Conservation (phyloP, 2,113 vertebrate genomes). For the Odobenus rosmarus region DNA sequence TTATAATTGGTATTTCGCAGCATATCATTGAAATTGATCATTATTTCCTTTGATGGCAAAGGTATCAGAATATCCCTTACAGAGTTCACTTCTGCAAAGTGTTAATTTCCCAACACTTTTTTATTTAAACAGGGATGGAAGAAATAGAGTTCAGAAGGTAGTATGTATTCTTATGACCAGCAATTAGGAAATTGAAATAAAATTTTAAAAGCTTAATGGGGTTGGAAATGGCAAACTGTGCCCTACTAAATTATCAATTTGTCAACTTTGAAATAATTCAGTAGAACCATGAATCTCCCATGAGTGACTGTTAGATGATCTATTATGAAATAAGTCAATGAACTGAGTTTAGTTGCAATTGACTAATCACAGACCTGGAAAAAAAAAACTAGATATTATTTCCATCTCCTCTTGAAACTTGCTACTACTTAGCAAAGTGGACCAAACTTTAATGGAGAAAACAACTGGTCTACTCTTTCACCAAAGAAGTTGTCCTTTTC, state of each 20-base stretch:
- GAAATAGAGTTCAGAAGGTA: conserved; percentile 49
- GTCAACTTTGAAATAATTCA: conserved; percentile 26
- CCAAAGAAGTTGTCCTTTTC: conserved; percentile 78
- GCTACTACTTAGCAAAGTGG: conserved; percentile 56
- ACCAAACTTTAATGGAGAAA: conserved; percentile 76
- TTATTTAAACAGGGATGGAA: conserved; percentile 33
- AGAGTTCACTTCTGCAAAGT: not conserved
- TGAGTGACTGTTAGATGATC: conserved; percentile 18
- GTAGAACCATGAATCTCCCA: conserved; percentile 38
- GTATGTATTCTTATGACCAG: conserved; percentile 18
- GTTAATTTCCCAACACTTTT: conserved; percentile 25
- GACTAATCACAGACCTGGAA: conserved; percentile 37
- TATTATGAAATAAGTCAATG: conserved; percentile 44
- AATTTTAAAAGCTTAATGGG: conserved; percentile 31
- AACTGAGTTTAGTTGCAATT: conserved; percentile 31
- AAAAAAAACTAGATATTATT: conserved; percentile 40
- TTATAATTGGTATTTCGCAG: not conserved
- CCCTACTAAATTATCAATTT: conserved; percentile 44
- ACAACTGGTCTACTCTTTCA: conserved; percentile 69
- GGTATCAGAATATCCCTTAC: not conserved
- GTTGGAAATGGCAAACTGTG: conserved; percentile 3
- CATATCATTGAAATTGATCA: conserved; percentile 25
- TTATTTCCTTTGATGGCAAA: conserved; percentile 43
- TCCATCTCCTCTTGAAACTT: conserved; percentile 36
- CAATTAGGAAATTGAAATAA: conserved; percentile 63